phyloP scores from a whole-genome alignment of 2,888 invertebrate species.

The Tholera decimalis region DNA sequence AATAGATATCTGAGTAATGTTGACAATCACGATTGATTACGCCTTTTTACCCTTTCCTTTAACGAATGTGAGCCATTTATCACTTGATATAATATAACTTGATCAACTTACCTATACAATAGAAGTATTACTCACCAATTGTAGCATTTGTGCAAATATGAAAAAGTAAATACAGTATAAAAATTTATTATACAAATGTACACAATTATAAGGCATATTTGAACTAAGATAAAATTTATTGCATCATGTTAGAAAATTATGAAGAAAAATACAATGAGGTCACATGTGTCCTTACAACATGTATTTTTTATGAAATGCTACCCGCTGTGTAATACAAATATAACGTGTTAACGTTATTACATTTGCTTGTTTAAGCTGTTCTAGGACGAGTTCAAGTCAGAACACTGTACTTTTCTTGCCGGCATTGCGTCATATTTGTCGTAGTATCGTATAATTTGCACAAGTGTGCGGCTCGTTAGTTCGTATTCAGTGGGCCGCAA shows the following conservation, averaged over 20 bases:
- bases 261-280: not conserved
- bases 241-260: slow-evolving; percentile 6
- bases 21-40: slow-evolving; percentile 17
- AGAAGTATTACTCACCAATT: not conserved
- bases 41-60: slow-evolving; percentile 2
- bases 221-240: slow-evolving; percentile 9
- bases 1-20: slow-evolving; percentile 15
- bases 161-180: not conserved
- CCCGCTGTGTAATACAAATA: slow-evolving; percentile 46
- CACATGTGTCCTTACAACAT: not conserved
- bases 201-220: not conserved
- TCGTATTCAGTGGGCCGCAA: slow-evolving; percentile 74
- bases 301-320: slow-evolving; percentile 40
- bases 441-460: slow-evolving; percentile 65
- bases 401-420: slow-evolving; percentile 17
- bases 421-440: slow-evolving; percentile 45
- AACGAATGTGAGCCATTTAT: slow-evolving; percentile 4
- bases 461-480: slow-evolving; percentile 77
- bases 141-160: not conserved
- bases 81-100: not conserved
- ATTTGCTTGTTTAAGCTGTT: slow-evolving; percentile 51
- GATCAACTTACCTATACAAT: slow-evolving; percentile 1
- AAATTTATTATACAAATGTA: slow-evolving; percentile 25
- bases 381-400: slow-evolving; percentile 66
- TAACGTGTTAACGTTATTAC: slow-evolving; percentile 40